Conservation (phyloP, 1,140 invertebrate species). For the Leptinotarsa defecta region DNA sequence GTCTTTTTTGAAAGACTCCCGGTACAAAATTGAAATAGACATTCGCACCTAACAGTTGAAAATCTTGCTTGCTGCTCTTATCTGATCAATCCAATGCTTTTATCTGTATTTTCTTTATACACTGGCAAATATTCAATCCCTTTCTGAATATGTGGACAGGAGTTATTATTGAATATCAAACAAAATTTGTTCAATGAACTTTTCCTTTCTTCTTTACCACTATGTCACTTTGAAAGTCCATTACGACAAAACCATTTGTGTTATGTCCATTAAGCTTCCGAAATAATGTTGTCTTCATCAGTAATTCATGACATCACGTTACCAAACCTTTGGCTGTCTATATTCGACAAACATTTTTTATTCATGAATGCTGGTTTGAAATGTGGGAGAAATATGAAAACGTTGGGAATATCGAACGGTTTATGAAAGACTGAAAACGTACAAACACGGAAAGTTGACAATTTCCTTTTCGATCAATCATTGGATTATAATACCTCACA, state of each 20-base stretch:
- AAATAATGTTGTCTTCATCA: conserved; percentile 3
- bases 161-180: too few species aligned
- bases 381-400: background rate
- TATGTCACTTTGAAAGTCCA: background rate
- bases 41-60: too few species aligned
- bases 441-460: background rate
- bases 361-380: background rate
- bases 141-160: too few species aligned
- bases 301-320: background rate
- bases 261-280: background rate
- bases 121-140: too few species aligned
- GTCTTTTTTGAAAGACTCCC: too few species aligned
- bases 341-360: background rate
- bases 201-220: too few species aligned
- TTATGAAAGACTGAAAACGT: background rate
- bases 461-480: background rate
- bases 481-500: background rate
- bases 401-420: background rate
- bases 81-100: too few species aligned
- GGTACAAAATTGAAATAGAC: too few species aligned
- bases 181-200: too few species aligned
- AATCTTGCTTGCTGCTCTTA: too few species aligned
- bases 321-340: background rate
- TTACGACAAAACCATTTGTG: background rate
- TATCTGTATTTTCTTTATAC: too few species aligned